phyloP scores from a whole-genome alignment of 1,140 invertebrate species.

The Neotoxoptera formosana region DNA sequence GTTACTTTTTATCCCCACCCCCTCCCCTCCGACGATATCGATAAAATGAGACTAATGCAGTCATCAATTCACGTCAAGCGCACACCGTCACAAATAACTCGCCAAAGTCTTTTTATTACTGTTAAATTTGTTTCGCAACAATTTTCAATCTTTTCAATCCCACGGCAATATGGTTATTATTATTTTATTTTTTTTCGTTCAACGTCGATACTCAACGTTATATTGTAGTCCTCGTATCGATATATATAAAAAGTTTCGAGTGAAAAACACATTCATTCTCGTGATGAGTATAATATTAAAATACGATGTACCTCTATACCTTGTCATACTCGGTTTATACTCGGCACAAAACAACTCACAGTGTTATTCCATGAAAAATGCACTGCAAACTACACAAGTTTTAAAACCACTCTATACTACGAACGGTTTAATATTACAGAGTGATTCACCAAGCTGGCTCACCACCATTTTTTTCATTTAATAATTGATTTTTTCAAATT shows the following conservation, averaged over 20 bases:
- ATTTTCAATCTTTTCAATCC: not conserved
- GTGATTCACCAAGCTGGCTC: too few species aligned
- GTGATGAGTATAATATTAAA: not conserved
- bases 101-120: not conserved
- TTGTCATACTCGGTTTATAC: not conserved
- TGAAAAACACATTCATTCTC: not conserved
- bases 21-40: not conserved
- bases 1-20: not conserved
- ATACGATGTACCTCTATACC: too few species aligned
- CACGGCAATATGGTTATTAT: not conserved
- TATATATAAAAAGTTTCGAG: not conserved
- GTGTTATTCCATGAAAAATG: not conserved
- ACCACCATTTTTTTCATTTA: too few species aligned
- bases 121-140: not conserved
- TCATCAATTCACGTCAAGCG: constrained; percentile 41
- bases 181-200: not conserved
- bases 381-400: not conserved
- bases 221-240: not conserved
- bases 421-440: not conserved
- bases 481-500: too few species aligned
- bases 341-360: not conserved
- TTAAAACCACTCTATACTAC: not conserved
- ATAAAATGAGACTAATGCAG: constrained; percentile 34
- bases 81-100: constrained; percentile 27
- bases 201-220: not conserved